Evolutionary conservation across 1,140 invertebrate species (phyloP), one percentile per base, ranked within the genome.

Genomic region (Phymastichus coffea): DNA sequence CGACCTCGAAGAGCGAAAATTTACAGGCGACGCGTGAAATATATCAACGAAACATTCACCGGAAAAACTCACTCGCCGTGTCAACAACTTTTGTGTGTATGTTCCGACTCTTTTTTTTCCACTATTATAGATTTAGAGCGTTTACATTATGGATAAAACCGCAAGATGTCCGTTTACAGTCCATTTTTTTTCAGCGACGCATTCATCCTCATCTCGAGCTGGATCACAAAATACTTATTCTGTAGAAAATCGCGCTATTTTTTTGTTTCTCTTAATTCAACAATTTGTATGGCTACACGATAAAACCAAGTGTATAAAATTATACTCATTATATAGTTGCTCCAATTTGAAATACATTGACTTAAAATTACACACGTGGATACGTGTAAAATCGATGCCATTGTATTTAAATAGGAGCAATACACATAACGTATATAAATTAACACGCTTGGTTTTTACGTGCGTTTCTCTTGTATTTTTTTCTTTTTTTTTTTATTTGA

Each of bases 221-320:
- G 35, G 48, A 28, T 54, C 51, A 48, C 33, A 60, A 54, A 60
- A 60, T 60, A 60, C 51, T 54, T 60, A 54, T 54, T n/a, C 44
- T 54, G 43, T 60, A 60, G 43, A 54, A 60, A 60, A 60, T 33
- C 25, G 51, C 35, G 35, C 30, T 48, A 48, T 23, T 38, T 44
- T 40, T 14, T 37, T 7, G 4, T 3, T 37, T 37, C n/a, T n/a
- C n/a, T n/a, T n/a, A n/a, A 35, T 53, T 60, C 25, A 60, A 53
- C 49, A 53, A 25, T 60, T 60, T 60, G n/a, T n/a, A n/a, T n/a
- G n/a, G n/a, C n/a, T n/a, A n/a, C n/a, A n/a, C n/a, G n/a, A n/a
- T n/a, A n/a, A n/a, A n/a, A n/a, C n/a, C n/a, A n/a, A n/a, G n/a
- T n/a, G n/a, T n/a, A n/a, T n/a, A n/a, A n/a, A n/a, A n/a, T n/a